Base-by-base conservation (phyloP, 1,140 invertebrate genomes). In the Caerostris extrusa region DNA sequence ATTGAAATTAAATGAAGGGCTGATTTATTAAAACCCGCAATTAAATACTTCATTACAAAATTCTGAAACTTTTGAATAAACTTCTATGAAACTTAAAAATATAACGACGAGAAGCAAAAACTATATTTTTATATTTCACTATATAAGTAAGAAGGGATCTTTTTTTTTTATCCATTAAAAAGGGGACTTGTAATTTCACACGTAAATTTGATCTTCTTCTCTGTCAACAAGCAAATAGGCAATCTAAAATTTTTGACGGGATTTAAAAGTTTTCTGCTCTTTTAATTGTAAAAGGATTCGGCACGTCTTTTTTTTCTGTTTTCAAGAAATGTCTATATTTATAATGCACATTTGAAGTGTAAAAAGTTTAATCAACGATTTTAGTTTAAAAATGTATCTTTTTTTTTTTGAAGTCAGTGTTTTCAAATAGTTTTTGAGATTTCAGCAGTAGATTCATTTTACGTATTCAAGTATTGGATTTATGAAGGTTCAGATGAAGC, bases 201-300 rank as follows among this genome's bases (percentile, higher is more conserved):
- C 60, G 90, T 82, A 91, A 91, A 91, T 91, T 91, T 91, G 90
- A 91, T 91, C 90, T 61, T 71, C 17, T 81, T 56, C 71, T 58
- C 57, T 77, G 69, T 81, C 90, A 58, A 34, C 69, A 71, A 60
- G 53, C 34, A 91, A 91, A 91, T 81, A 82, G 56, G 57, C 82
- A 91, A 82, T 60, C 69, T 81, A 56, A 82, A 91, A 91, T 50
- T 82, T 91, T 91, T 77, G 58, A 64, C 60, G 7, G 50, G 5
- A 64, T 61, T 34, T 64, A 60, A 64, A 50, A 88, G 4, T 53
- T 64, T 64, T 61, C 34, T 67, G 10, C 50, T 14, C 8, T 55
- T 85, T 17, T n/a, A 10, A 58, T 57, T 85, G 17, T 77, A 77
- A 53, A 77, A 77, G 34, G 14, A 77, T 14, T 5, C 10, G 12